A percentile compares a stretch with the other conserved stretches of the same genome.
phyloP scores from a whole-genome alignment of 2,113 vertebrate species.

The Delphinapterus leucas region DNA sequence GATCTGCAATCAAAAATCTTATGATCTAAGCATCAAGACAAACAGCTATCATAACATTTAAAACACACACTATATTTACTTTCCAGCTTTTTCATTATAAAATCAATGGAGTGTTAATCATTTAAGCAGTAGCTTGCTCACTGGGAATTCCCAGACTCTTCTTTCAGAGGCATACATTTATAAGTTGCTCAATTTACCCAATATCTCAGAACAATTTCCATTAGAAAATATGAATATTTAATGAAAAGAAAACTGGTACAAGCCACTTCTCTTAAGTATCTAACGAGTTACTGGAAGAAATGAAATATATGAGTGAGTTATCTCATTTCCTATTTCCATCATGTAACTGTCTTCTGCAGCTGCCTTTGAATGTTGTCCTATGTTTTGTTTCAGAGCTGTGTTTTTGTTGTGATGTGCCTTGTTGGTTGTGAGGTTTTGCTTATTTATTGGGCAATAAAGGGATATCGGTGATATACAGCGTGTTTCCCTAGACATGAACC shows the following conservation, averaged over 20 bases:
- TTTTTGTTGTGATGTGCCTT: neutral
- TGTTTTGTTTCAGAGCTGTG: neutral
- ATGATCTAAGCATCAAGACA: constrained; percentile 59
- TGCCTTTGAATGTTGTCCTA: neutral
- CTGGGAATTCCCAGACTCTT: constrained; percentile 76
- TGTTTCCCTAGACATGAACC: neutral
- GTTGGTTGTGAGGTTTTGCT: neutral
- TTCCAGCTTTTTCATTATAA: constrained; percentile 82
- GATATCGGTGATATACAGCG: neutral
- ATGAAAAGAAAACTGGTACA: constrained; percentile 81
- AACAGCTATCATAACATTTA: constrained; percentile 54
- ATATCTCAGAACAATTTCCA: constrained; percentile 85
- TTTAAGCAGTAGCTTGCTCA: constrained; percentile 78
- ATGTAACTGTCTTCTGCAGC: neutral
- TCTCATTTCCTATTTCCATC: constrained; percentile 69
- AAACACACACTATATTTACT: constrained; percentile 79
- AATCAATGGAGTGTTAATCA: constrained; percentile 84
- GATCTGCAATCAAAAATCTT: constrained; percentile 48
- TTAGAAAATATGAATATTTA: constrained; percentile 88
- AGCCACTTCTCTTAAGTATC: constrained; percentile 78
- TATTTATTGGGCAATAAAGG: neutral
- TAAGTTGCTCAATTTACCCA: constrained; percentile 82
- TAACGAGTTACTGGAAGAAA: constrained; percentile 84
- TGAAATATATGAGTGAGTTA: constrained; percentile 62
- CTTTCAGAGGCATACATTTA: constrained; percentile 80